Conservation (phyloP, 2,113 vertebrate genomes). For the Beaufortia kweichowensis region DNA sequence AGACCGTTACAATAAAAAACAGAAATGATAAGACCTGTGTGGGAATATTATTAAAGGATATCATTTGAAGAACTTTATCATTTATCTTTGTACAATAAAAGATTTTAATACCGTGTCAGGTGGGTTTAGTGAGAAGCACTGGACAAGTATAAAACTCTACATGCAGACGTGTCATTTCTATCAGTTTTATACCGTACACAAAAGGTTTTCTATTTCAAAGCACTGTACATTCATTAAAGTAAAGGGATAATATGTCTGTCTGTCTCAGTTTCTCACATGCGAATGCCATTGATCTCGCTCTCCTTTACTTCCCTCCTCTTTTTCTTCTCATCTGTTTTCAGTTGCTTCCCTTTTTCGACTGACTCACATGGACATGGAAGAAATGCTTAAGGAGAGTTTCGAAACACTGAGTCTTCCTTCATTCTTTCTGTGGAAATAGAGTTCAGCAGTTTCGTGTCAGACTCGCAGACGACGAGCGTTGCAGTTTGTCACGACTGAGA, state of each 20-base stretch:
- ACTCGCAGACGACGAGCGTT: background rate
- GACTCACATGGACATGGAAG: conserved; percentile 44
- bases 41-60: too few species aligned
- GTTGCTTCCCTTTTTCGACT: conserved; percentile 49
- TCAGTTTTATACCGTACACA: too few species aligned
- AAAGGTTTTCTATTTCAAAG: too few species aligned
- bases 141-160: too few species aligned
- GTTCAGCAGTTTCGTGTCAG: conserved; percentile 32
- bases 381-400: conserved; percentile 47
- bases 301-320: conserved; percentile 21
- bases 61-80: too few species aligned
- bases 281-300: conserved; percentile 23
- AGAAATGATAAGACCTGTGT: too few species aligned
- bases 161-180: too few species aligned
- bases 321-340: conserved; percentile 40
- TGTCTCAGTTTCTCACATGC: background rate
- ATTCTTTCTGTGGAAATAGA: conserved; percentile 50
- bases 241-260: background rate
- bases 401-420: conserved; percentile 43
- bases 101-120: too few species aligned
- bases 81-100: too few species aligned
- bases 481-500: background rate
- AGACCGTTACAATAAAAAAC: too few species aligned
- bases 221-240: too few species aligned
- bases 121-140: too few species aligned